Base-by-base conservation (phyloP, 2,888 invertebrate genomes). In the Prosopocoilus inquinatus region DNA sequence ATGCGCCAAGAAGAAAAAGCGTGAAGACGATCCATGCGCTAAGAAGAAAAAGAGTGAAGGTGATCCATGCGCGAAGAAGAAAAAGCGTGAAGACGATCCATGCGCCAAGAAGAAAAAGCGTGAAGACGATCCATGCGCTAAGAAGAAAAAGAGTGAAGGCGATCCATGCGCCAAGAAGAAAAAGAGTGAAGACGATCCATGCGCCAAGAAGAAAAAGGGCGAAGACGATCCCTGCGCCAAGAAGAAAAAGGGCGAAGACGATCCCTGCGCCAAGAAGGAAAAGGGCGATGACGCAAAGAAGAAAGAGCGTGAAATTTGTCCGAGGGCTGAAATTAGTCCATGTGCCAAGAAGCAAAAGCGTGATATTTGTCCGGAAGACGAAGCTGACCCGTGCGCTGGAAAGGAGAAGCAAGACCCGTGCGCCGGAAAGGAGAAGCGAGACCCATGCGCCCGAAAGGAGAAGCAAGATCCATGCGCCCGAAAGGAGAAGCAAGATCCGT, bases 151-250 rank as follows among this genome's bases (percentile, higher is more conserved):
- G 35, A n/a, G n/a, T n/a, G n/a, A n/a, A n/a, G n/a, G 35, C 33
- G 38, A 39, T 12, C 39, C 49, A 9, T 36, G 48, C 38, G 48
- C 36, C 36, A n/a, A n/a, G n/a, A n/a, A n/a, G 38, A 28, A 3
- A 28, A 51, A 43, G 9, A 36, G 41, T 13, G 20, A 4, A 13
- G 13, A 13, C n/a, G n/a, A 9, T 34, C 34, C 34, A 8, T 34
- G 34, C 34, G 34, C 34, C n/a, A 38, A 38, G 11, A 48, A 57
- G 13, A 55, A 55, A 1, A 15, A 20, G 4, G 38, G 53, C n/a
- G 45, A 58, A 28, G 35, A 41, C 4, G 47, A 53, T 28, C 50
- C 54, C 2, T 56, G 57, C 45, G 38, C 51, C 36, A 33, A 49
- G 13, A 28, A n/a, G 13, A 33, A 33, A 11, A 43, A 7, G n/a